Evolutionary conservation across 2,113 vertebrate genomes (phyloP).

Genomic region (Madoqua kirkii): DNA sequence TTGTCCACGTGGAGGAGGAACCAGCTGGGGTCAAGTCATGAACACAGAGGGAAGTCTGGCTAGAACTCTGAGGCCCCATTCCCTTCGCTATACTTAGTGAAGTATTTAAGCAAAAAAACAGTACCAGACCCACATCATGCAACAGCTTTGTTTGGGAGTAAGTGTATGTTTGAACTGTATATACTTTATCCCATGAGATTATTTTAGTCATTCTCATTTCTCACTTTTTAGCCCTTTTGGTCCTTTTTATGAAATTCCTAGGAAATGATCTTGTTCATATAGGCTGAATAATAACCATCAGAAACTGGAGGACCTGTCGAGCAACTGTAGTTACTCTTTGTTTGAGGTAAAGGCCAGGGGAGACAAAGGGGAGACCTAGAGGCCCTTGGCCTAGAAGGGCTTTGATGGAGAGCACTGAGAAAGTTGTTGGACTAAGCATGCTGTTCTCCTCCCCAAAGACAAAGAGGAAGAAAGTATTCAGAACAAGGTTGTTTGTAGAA

Average conservation of each 20-base stretch:
- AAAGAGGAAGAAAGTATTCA: neutral
- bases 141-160: neutral
- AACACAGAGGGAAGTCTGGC: neutral
- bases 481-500: neutral
- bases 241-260: neutral
- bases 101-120: neutral
- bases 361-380: neutral
- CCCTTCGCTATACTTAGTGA: neutral
- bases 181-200: neutral
- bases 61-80: accelerated
- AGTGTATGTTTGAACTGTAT: neutral
- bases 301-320: neutral
- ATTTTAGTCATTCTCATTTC: neutral
- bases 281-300: neutral
- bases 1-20: neutral
- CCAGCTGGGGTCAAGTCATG: neutral
- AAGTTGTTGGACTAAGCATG: neutral
- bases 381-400: neutral
- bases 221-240: neutral
- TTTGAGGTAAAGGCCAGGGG: neutral
- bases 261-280: neutral
- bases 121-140: neutral
- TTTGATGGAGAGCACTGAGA: neutral
- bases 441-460: neutral
- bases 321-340: neutral